Evolutionary conservation across 1,140 invertebrate genomes (phyloP), one percentile per base, ranked within the genome.

Genomic region (Lordiphosa clarofinis): DNA sequence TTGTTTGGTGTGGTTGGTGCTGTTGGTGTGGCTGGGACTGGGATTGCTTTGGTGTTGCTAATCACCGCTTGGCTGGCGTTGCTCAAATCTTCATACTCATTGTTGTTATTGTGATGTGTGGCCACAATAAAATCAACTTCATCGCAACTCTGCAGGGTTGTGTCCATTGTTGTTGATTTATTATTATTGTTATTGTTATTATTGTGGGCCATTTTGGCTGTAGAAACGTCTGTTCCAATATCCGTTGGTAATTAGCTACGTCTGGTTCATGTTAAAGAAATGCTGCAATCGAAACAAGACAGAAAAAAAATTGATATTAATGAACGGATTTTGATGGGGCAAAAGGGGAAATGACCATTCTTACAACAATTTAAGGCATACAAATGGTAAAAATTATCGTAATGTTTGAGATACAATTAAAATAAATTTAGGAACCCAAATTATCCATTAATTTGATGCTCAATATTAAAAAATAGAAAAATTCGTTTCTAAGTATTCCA

Each of bases 1-100:
- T 65, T 73, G 72, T 84, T 82, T 84, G 76, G 71, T 81, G 76
- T 81, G 6, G 57, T 56, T 79, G 58, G 43, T 74, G 66, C 10
- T 62, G 42, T 21, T 66, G 69, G 28, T 33, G 12, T 33, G 15
- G 44, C n/a, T 53, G 64, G n/a, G 10, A 35, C 37, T 68, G 49
- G 9, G 48, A 49, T 28, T 61, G 40, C 62, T 82, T 82, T 82
- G 78, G 56, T 57, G 69, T 59, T 44, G 40, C 24, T 59, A 46
- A 81, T 68, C 47, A 60, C 63, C 28, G 57, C 78, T 31, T 47
- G 53, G 57, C 46, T 72, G 58, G 57, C 66, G 44, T 57, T 65
- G 19, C 53, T 33, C 10, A 78, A 62, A 48, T 84, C 58, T 24
- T 76, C 78, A 15, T 82, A 82, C n/a, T 82, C 78, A 37, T 84